A percentile compares a stretch with the other conserved stretches of the same genome.
Conservation (phyloP, 2,797 vertebrate genomes). For the Leucoraja ocellata region DNA sequence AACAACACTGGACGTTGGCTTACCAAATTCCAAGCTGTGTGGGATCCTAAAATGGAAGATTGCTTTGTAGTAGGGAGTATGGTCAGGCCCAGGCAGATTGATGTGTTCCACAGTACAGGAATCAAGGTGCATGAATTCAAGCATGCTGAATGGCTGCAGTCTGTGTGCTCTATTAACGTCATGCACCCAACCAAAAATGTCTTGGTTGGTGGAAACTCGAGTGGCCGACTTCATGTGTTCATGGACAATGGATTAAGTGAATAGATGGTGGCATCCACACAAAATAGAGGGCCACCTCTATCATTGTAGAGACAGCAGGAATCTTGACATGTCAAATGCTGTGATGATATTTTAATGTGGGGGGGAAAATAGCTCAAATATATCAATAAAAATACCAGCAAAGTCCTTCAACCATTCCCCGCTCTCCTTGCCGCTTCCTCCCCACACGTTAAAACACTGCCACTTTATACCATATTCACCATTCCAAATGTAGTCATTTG, state of each 20-base stretch:
- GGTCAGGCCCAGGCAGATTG: conserved; percentile 55
- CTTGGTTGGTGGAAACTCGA: conserved; percentile 69
- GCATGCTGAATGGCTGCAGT: conserved; percentile 54
- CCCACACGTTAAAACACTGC: not conserved
- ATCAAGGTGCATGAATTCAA: conserved; percentile 55
- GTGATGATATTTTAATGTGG: not conserved
- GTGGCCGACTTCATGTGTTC: conserved; percentile 72
- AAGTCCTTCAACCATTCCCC: not conserved
- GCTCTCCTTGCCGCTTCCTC: not conserved
- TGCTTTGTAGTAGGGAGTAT: conserved; percentile 72
- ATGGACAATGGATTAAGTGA: conserved; percentile 46
- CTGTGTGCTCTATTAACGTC: conserved; percentile 64
- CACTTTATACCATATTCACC: not conserved
- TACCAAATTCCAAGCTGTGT: conserved; percentile 63
- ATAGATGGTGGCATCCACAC: not conserved
- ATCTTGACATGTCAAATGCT: not conserved
- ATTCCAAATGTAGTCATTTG: not conserved
- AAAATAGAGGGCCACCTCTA: not conserved
- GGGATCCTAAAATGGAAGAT: conserved; percentile 79
- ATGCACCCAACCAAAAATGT: conserved; percentile 67
- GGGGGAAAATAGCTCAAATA: not conserved
- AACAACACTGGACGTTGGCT: conserved; percentile 69
- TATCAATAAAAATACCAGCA: not conserved
- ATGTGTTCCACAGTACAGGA: conserved; percentile 66
- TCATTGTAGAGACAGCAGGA: not conserved